These are phyloP conservation scores for Watsonalla binaria DNA, from an alignment of 2,888 invertebrate genomes.

Conservation along the genomic window DNA sequence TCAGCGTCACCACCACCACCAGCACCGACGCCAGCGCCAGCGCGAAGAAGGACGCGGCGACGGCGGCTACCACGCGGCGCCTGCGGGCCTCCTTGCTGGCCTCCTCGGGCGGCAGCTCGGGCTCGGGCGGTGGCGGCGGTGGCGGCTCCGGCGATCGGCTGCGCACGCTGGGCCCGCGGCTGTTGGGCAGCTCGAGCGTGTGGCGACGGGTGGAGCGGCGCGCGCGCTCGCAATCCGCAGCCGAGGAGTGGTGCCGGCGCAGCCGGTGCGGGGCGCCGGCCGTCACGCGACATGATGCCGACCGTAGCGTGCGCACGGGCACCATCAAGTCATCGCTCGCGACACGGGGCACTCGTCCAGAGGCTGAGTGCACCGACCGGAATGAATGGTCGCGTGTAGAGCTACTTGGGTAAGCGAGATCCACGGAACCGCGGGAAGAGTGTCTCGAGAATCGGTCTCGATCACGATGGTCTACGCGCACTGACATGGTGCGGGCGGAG, in stretches of 20 bases:
- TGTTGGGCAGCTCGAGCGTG: slow-evolving; percentile 65
- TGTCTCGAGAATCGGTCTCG: slow-evolving; percentile 72
- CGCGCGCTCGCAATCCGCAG: slow-evolving; percentile 71
- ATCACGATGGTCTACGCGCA: slow-evolving; percentile 70
- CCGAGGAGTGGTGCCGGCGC: slow-evolving; percentile 71
- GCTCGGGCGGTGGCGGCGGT: slow-evolving; percentile 52
- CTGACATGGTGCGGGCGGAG: slow-evolving; percentile 73
- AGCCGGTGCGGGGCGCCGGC: slow-evolving; percentile 69
- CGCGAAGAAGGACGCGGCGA: slow-evolving; percentile 85
- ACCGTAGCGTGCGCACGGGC: slow-evolving; percentile 70
- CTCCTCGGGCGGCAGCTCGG: slow-evolving; percentile 70
- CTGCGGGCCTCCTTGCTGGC: slow-evolving; percentile 82
- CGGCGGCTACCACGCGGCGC: slow-evolving; percentile 83
- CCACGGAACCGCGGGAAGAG: slow-evolving; percentile 74
- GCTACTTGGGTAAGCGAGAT: slow-evolving; percentile 62
- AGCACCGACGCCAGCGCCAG: slow-evolving; percentile 85
- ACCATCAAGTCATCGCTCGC: slow-evolving; percentile 73
- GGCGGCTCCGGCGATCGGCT: slow-evolving; percentile 67
- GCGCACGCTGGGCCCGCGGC: slow-evolving; percentile 68
- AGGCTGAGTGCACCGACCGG: slow-evolving; percentile 70
- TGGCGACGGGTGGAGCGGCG: slow-evolving; percentile 66
- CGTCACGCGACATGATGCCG: slow-evolving; percentile 68
- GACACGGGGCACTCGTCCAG: slow-evolving; percentile 65
- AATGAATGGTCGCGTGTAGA: slow-evolving; percentile 68
- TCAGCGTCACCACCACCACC: slow-evolving; percentile 87